These are phyloP conservation scores for Elegia similella DNA, from an alignment of 2,888 invertebrate species.

Conservation along the genomic window DNA sequence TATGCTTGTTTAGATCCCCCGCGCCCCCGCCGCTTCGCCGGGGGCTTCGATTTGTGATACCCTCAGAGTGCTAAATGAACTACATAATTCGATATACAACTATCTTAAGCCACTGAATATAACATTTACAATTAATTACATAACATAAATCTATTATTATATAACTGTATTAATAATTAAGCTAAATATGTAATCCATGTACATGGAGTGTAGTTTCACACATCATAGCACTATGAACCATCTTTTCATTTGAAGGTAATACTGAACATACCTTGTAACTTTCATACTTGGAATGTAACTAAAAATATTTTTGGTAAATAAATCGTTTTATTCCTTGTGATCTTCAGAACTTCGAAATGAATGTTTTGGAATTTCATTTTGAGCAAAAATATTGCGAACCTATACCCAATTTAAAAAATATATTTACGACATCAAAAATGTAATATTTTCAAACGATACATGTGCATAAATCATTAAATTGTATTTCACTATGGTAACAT, in stretches of 20 bases:
- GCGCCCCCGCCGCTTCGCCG: constrained; percentile 23
- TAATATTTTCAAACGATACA: background rate
- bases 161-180: constrained; percentile 35
- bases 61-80: constrained; percentile 46
- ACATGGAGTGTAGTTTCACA: constrained; percentile 31
- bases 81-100: constrained; percentile 61
- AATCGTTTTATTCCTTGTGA: background rate
- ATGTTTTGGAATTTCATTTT: constrained; percentile 21
- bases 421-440: background rate
- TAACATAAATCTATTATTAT: constrained; percentile 49
- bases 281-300: constrained; percentile 20
- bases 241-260: constrained; percentile 59
- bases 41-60: constrained; percentile 29
- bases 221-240: constrained; percentile 44
- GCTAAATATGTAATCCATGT: constrained; percentile 32
- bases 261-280: constrained; percentile 48
- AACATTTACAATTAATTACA: constrained; percentile 60
- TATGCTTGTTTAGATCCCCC: constrained; percentile 56
- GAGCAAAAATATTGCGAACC: constrained; percentile 22
- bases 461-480: constrained; percentile 20
- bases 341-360: constrained; percentile 18
- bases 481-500: constrained; percentile 48
- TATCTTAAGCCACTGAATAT: constrained; percentile 64
- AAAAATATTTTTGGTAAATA: background rate
- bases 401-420: background rate